Conservation (phyloP, 2,113 vertebrate genomes). For the Halichoerus grypus region DNA sequence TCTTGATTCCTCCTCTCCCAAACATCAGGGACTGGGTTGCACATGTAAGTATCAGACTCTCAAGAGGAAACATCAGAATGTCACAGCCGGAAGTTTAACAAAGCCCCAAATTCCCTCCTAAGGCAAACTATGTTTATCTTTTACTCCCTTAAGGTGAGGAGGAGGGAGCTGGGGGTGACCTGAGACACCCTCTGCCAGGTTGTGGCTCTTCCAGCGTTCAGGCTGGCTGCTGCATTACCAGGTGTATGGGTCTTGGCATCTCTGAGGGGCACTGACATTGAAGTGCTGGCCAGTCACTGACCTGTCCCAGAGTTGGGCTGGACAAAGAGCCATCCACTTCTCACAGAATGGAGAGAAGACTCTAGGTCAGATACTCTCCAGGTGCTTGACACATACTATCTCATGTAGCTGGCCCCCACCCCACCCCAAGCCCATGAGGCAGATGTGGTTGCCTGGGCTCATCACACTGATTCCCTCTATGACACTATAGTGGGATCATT, state of each 20-base stretch:
- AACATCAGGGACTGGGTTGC: background rate
- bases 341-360: background rate
- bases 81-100: background rate
- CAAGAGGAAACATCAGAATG: background rate
- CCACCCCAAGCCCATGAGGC: too few species aligned
- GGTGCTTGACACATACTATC: fast-evolving
- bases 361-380: background rate
- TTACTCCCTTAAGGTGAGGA: background rate
- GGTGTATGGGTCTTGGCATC: fast-evolving
- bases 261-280: background rate
- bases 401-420: background rate
- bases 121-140: background rate
- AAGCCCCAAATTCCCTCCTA: background rate
- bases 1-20: background rate
- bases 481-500: background rate
- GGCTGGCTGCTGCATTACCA: background rate
- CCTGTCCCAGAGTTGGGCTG: background rate
- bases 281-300: background rate
- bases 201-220: background rate
- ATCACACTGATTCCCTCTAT: background rate
- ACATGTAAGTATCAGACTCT: background rate
- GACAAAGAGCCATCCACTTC: too few species aligned
- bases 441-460: background rate
- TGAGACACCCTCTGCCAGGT: background rate
- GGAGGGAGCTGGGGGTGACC: background rate